Conservation (phyloP, 1,140 invertebrate species). For the Teleopsis dalmanni region DNA sequence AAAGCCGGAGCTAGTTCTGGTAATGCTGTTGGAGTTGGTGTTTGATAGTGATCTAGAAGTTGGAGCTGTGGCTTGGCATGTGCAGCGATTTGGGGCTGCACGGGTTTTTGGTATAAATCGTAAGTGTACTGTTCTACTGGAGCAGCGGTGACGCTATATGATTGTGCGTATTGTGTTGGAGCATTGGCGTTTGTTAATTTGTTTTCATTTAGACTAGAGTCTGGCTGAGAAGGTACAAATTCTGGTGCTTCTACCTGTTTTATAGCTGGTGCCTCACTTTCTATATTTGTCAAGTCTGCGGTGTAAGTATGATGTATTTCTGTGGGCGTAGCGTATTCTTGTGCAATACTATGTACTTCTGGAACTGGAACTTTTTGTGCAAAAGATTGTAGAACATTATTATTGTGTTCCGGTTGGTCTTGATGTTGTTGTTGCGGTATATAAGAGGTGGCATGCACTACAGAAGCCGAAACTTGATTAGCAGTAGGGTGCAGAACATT, state of each 20-base stretch:
- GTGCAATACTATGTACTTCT: conserved; percentile 9
- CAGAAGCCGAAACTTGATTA: too few relatives aligned
- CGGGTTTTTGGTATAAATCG: conserved; percentile 7
- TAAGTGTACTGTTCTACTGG: conserved; percentile 24
- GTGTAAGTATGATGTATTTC: conserved; percentile 29
- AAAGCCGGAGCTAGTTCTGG: neutral
- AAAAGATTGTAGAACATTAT: too few relatives aligned
- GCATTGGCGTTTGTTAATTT: conserved; percentile 8
- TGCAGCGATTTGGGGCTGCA: neutral
- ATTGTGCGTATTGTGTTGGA: neutral
- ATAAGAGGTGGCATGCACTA: too few relatives aligned
- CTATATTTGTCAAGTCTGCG: conserved; percentile 13
- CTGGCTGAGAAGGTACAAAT: conserved; percentile 30
- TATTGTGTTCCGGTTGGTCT: neutral
- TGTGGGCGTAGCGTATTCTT: conserved; percentile 10
- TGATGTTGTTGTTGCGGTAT: too few relatives aligned
- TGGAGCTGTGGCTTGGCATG: neutral
- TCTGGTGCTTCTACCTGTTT: conserved; percentile 11
- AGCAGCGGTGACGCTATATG: too few relatives aligned
- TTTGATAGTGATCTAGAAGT: neutral
- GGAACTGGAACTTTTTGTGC: conserved; percentile 31
- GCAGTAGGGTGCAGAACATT: too few relatives aligned
- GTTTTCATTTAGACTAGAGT: conserved; percentile 18
- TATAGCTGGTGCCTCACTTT: neutral
- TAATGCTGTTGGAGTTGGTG: neutral